Percentiles rank a stretch among this genome's conserved stretches.
These are phyloP conservation scores for Sebastes variabilis DNA, from an alignment of 2,797 vertebrate species.

Conservation along the genomic window DNA sequence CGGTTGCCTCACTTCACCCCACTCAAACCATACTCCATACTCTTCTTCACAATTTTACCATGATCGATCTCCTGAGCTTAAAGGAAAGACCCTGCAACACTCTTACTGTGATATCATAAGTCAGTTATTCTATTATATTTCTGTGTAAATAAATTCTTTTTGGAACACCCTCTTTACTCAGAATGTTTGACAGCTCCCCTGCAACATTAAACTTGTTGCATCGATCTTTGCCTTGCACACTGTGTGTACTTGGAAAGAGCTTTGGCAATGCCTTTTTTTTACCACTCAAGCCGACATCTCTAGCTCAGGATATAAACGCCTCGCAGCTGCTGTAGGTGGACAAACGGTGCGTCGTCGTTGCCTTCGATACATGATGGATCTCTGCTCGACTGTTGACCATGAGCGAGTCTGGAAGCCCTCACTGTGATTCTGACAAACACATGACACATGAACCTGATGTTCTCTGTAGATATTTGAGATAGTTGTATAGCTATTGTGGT, in stretches of 20 bases:
- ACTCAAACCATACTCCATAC: not conserved
- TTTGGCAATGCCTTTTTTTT: not conserved
- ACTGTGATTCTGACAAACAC: not conserved
- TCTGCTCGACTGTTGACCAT: not conserved
- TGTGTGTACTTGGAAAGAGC: not conserved
- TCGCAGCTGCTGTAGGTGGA: not conserved
- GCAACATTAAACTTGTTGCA: not conserved
- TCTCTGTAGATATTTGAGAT: not conserved
- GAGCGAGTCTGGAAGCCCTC: not conserved
- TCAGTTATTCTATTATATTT: not conserved
- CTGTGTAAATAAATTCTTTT: not conserved
- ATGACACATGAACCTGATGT: constrained; percentile 1
- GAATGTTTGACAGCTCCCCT: not conserved
- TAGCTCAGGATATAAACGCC: not conserved
- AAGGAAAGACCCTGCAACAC: not conserved
- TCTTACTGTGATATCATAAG: not conserved
- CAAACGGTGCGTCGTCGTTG: not conserved
- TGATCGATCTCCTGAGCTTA: not conserved
- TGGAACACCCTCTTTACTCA: not conserved
- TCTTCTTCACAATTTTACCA: not conserved
- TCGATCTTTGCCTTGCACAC: not conserved
- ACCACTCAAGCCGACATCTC: not conserved
- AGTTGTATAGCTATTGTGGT: not conserved
- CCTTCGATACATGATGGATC: not conserved
- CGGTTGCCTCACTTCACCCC: constrained; percentile 11